Base-by-base conservation (phyloP, 2,888 invertebrate genomes). In the Drosophila mayaguana region DNA sequence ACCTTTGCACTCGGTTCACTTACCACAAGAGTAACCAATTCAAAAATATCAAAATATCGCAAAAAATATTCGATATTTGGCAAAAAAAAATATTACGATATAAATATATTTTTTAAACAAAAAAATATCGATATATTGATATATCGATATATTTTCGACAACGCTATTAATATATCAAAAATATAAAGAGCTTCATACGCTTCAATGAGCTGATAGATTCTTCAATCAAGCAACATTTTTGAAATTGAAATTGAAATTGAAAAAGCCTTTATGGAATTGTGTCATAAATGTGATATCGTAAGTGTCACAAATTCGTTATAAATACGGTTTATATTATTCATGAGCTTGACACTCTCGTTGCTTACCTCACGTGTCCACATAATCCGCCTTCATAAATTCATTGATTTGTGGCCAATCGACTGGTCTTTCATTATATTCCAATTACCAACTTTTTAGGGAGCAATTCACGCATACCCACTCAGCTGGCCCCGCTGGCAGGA, bases 341-440 rank as follows among this genome's bases (percentile, higher is more conserved):
- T 53, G 12, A 20, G 6, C n/a, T 2, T n/a, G 38, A 9, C n/a
- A 32, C 14, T 51, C 25, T 6, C 1, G 14, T 8, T 5, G 64
- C 20, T 9, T 12, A 18, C 20, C 14, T 18, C 51, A 38, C 22
- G 20, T 64, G 36, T 34, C 36, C 34, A 28, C 36, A 36, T 18
- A 38, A 16, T 67, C 2, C 14, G 38, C 25, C 54, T 54, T 45
- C 38, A 46, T 38, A 53, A 32, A 32, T 32, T 11, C 38, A 67
- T 54, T 54, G 45, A 54, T 65, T 67, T 16, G 45, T 36, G 20
- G 50, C n/a, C 2, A 34, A 32, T 43, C 38, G 25, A 2, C 18
- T 18, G 3, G n/a, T 14, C 12, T 7, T 18, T 53, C 53, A 66
- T 40, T 68, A 40, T 25, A 20, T 68, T n/a, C 68, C 34, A 46